Percentiles rank a stretch among this genome's conserved stretches.
phyloP scores from a whole-genome alignment of 2,888 invertebrate species.

The Globia sparganii region DNA sequence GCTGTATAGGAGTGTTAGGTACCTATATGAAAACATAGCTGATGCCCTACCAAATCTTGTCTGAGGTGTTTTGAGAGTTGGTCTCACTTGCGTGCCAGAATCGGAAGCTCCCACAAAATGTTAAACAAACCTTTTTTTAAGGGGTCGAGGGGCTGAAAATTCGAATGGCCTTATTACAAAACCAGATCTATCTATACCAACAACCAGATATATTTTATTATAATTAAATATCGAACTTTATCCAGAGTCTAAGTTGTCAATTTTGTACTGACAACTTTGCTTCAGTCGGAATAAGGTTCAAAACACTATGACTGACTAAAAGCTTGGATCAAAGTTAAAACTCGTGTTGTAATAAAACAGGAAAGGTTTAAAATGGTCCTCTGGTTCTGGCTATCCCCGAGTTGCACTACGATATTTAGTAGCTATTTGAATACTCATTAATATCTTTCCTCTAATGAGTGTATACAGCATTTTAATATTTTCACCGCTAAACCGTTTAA shows the following conservation, averaged over 20 bases:
- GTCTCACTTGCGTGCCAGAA: neutral
- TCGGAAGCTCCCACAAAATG: neutral
- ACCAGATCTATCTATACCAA: too few relatives aligned
- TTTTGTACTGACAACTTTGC: neutral
- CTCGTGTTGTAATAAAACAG: neutral
- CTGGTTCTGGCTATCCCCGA: too few relatives aligned
- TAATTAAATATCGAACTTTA: neutral
- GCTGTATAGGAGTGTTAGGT: neutral
- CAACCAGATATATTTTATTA: too few relatives aligned
- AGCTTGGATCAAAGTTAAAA: neutral
- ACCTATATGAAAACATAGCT: neutral
- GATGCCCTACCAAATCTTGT: too few relatives aligned
- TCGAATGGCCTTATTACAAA: neutral
- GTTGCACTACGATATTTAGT: neutral
- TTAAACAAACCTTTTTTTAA: too few relatives aligned
- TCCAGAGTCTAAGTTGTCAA: neutral
- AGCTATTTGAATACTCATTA: neutral
- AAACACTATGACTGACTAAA: too few relatives aligned
- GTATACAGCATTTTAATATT: conserved; percentile 42
- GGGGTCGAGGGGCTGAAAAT: too few relatives aligned
- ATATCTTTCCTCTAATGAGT: conserved; percentile 7
- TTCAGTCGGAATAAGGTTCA: neutral
- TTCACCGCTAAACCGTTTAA: conserved; percentile 45
- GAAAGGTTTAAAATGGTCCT: too few relatives aligned
- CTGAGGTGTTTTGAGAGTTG: neutral